Conservation (phyloP, 2,888 invertebrate species). For the Ypsolopha scabrella region DNA sequence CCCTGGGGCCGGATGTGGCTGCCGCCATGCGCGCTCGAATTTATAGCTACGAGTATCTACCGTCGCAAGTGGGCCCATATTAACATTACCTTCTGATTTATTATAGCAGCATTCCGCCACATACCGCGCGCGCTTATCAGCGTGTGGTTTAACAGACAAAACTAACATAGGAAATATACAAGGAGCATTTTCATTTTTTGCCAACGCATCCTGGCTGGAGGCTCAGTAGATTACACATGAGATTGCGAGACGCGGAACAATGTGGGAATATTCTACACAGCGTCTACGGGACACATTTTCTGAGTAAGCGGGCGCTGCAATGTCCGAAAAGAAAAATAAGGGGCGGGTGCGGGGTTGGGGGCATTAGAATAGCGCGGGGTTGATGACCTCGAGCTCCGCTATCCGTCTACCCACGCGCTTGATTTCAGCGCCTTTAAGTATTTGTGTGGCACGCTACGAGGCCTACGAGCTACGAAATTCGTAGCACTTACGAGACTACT, state of each 20-base stretch:
- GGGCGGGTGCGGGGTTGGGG: slow-evolving; percentile 27
- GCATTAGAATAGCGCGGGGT: slow-evolving; percentile 33
- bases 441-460: not conserved
- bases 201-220: slow-evolving; percentile 11
- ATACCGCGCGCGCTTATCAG: slow-evolving; percentile 5
- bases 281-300: slow-evolving; percentile 37
- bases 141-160: not conserved
- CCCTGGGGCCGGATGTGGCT: slow-evolving; percentile 11
- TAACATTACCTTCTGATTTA: slow-evolving; percentile 12
- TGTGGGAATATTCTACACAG: slow-evolving; percentile 52
- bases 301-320: slow-evolving; percentile 11
- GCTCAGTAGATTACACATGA: slow-evolving; percentile 51
- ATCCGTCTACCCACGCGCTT: slow-evolving; percentile 6
- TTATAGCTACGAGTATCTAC: slow-evolving; percentile 4
- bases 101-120: slow-evolving; percentile 8
- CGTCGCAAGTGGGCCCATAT: slow-evolving; percentile 5
- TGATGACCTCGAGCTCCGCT: slow-evolving; percentile 36
- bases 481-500: too few species aligned
- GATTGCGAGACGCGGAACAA: slow-evolving; percentile 57
- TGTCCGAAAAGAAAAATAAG: slow-evolving; percentile 65
- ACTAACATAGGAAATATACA: slow-evolving; percentile 3
- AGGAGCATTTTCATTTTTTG: not conserved
- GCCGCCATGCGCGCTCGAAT: slow-evolving; percentile 5
- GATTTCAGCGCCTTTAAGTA: slow-evolving; percentile 22
- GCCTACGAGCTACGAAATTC: not conserved